Percentiles rank a stretch among this genome's conserved stretches.
phyloP scores from a whole-genome alignment of 2,113 vertebrate genomes.

The Thamnaconus septentrionalis region DNA sequence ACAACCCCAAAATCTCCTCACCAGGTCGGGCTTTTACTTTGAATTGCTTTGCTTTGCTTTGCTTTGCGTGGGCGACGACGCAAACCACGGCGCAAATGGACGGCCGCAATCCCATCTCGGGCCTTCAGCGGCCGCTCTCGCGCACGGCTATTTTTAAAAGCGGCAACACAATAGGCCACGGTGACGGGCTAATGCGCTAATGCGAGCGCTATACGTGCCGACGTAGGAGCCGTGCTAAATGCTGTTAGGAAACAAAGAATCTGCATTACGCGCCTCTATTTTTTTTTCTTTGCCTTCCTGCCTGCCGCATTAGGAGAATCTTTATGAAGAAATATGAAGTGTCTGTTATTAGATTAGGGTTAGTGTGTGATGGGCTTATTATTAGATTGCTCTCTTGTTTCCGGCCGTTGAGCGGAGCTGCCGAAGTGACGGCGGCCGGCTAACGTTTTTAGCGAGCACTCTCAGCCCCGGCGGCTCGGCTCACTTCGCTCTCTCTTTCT shows the following conservation, averaged over 20 bases:
- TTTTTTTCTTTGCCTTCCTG: slow-evolving; percentile 13
- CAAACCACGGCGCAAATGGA: no score
- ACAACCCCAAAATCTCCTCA: no score
- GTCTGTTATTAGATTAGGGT: slow-evolving; percentile 36
- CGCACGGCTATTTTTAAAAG: slow-evolving; percentile 41
- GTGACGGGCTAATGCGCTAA: background rate
- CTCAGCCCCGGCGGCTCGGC: slow-evolving; percentile 29
- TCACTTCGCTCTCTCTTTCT: slow-evolving; percentile 25
- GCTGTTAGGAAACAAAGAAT: background rate
- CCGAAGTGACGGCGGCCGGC: slow-evolving; percentile 12
- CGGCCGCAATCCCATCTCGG: no score
- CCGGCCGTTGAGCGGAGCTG: slow-evolving; percentile 26
- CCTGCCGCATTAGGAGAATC: slow-evolving; percentile 11
- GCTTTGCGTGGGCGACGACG: no score
- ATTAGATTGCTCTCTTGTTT: slow-evolving; percentile 36
- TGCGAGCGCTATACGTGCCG: background rate
- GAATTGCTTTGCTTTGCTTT: no score
- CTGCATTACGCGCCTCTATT: background rate
- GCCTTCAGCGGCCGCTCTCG: background rate
- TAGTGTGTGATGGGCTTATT: slow-evolving; percentile 23
- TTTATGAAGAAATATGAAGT: slow-evolving; percentile 29
- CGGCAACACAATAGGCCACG: slow-evolving; percentile 5
- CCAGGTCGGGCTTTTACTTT: no score
- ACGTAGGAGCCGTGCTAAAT: slow-evolving; percentile 17
- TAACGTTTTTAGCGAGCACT: slow-evolving; percentile 53